Percentiles rank a stretch among this genome's conserved stretches.
Conservation (phyloP, 2,113 vertebrate genomes). For the Oncorhynchus clarkii region DNA sequence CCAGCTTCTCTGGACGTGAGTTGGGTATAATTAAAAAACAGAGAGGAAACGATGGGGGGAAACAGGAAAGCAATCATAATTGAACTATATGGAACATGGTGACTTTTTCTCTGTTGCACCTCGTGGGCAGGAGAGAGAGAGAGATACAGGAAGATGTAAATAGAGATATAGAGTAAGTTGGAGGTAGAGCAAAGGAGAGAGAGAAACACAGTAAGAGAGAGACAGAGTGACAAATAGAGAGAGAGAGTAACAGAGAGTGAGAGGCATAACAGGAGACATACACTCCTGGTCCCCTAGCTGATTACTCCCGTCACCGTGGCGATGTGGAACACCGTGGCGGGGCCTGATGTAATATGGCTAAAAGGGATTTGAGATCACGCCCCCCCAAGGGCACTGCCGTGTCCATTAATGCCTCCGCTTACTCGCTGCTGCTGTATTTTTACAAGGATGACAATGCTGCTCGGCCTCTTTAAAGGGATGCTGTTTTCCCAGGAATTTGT, state of each 20-base stretch:
- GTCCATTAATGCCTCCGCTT: constrained; percentile 64
- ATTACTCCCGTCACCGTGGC: constrained; percentile 51
- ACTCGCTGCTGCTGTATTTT: no score
- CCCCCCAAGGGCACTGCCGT: constrained; percentile 56
- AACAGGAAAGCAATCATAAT: constrained; percentile 50
- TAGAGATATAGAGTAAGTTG: background rate
- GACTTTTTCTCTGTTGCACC: constrained; percentile 26
- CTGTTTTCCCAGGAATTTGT: constrained; percentile 68
- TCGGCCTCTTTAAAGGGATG: constrained; percentile 51
- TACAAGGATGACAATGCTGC: background rate
- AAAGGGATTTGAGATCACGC: constrained; percentile 71
- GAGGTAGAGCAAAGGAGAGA: background rate
- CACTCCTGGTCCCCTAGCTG: constrained; percentile 51
- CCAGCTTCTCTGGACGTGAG: constrained; percentile 45
- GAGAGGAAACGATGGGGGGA: constrained; percentile 45
- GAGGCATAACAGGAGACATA: constrained; percentile 27
- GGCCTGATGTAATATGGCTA: constrained; percentile 76
- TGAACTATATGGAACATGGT: constrained; percentile 36
- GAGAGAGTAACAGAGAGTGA: background rate
- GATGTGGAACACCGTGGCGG: constrained; percentile 45
- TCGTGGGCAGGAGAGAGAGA: background rate
- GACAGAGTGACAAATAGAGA: no score
- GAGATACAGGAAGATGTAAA: background rate
- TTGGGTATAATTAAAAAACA: constrained; percentile 53
- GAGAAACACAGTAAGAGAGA: background rate